Conservation (phyloP, 2,888 invertebrate species). For the Spisula subtruncata region DNA sequence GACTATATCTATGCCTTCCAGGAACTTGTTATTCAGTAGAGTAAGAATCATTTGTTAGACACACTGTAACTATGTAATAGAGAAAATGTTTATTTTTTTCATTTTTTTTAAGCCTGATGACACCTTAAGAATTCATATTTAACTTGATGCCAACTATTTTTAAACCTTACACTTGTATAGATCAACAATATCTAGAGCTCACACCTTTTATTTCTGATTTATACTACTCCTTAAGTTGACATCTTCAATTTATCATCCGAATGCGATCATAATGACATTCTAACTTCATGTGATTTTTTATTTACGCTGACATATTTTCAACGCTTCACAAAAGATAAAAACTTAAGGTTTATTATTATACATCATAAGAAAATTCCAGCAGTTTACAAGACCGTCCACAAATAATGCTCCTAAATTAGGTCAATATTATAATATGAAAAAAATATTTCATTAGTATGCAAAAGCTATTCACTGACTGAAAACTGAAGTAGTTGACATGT, state of each 20-base stretch:
- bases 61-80: background rate
- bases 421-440: slow-evolving; percentile 1
- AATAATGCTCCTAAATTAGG: background rate
- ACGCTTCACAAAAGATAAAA: slow-evolving; percentile 34
- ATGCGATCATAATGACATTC: slow-evolving; percentile 38
- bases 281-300: slow-evolving; percentile 21
- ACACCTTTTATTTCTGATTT: slow-evolving; percentile 40
- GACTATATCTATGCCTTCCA: no score
- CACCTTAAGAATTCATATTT: background rate
- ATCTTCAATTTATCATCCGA: slow-evolving; percentile 32
- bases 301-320: slow-evolving; percentile 35
- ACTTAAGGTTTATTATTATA: slow-evolving; percentile 16
- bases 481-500: no score
- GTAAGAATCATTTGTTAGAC: no score
- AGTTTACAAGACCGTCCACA: background rate
- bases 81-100: background rate
- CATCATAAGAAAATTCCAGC: background rate
- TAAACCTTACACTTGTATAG: background rate
- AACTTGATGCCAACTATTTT: slow-evolving; percentile 4
- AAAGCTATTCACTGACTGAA: no score
- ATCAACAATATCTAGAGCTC: slow-evolving; percentile 27
- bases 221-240: slow-evolving; percentile 40
- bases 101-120: slow-evolving; percentile 7
- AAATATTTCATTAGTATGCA: no score
- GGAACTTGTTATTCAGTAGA: no score